Percentiles rank a stretch among this genome's conserved stretches.
phyloP scores from a whole-genome alignment of 2,888 invertebrate genomes.

The Mechanitis messenoides region DNA sequence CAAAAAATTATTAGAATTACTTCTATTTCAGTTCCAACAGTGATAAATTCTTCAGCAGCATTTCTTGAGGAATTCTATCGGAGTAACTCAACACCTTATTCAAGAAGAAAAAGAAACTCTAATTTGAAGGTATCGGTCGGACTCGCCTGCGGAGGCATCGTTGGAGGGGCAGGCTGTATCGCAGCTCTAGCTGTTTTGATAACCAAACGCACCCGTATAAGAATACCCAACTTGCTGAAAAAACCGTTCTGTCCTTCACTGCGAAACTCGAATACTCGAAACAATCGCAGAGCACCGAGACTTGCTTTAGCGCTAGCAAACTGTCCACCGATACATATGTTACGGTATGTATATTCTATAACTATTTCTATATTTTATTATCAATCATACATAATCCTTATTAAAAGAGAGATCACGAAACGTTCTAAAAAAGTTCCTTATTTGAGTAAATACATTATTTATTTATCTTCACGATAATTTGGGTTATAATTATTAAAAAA shows the following conservation, averaged over 20 bases:
- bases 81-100: conserved; percentile 61
- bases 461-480: too few relatives aligned
- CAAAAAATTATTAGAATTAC: too few relatives aligned
- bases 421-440: too few relatives aligned
- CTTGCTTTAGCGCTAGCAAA: conserved; percentile 64
- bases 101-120: conserved; percentile 63
- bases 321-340: conserved; percentile 69
- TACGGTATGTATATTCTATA: conserved; percentile 44
- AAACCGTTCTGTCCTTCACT: conserved; percentile 68
- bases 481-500: too few relatives aligned
- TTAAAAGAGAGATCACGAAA: too few relatives aligned
- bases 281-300: conserved; percentile 66
- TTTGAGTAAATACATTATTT: too few relatives aligned
- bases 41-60: conserved; percentile 77
- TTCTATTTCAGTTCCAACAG: conserved; percentile 62
- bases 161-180: conserved; percentile 77
- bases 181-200: conserved; percentile 80
- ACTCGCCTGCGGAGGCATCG: conserved; percentile 59
- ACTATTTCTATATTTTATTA: neutral
- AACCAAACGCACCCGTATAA: conserved; percentile 65
- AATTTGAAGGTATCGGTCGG: conserved; percentile 71
- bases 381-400: too few relatives aligned
- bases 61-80: conserved; percentile 79
- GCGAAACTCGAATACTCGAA: conserved; percentile 54
- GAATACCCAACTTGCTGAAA: conserved; percentile 64